Conservation (phyloP, 1,140 invertebrate species). For the Calosoma granatense region DNA sequence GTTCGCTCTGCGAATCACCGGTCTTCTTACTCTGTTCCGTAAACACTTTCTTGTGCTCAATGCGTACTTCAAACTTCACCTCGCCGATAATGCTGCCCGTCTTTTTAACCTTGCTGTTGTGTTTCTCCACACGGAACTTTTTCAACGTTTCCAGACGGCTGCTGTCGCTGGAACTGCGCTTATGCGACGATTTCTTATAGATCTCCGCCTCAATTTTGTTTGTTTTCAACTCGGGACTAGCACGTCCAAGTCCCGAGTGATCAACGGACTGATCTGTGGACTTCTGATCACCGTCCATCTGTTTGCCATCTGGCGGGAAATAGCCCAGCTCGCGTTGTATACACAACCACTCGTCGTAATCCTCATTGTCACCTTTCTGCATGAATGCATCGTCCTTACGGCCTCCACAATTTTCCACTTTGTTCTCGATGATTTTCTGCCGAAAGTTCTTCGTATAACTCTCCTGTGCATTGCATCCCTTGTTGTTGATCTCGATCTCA, state of each 20-base stretch:
- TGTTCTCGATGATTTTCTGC: conserved; percentile 1
- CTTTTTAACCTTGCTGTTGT: conserved; percentile 17
- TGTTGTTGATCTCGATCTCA: background rate
- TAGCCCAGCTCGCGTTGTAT: conserved; percentile 55
- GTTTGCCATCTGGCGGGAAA: conserved; percentile 27
- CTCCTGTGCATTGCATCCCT: background rate
- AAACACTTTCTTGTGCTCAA: conserved; percentile 6
- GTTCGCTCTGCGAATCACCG: background rate
- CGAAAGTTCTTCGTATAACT: conserved; percentile 2
- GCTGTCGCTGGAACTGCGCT: conserved; percentile 14
- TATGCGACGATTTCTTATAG: background rate
- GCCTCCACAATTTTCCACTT: background rate
- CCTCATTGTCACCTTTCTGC: conserved; percentile 27
- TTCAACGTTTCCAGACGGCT: conserved; percentile 30
- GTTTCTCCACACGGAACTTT: conserved; percentile 33
- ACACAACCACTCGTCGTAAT: conserved; percentile 58
- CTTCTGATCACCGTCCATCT: conserved; percentile 1
- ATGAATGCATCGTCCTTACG: background rate
- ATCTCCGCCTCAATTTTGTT: conserved; percentile 2
- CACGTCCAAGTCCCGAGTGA: background rate
- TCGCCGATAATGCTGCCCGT: conserved; percentile 4
- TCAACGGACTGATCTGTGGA: background rate
- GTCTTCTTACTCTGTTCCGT: background rate
- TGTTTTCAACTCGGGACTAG: background rate
- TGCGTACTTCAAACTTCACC: background rate